Evolutionary conservation across 2,797 vertebrate species (phyloP), one percentile per base, ranked within the genome.

Genomic region (Scleropages formosus): DNA sequence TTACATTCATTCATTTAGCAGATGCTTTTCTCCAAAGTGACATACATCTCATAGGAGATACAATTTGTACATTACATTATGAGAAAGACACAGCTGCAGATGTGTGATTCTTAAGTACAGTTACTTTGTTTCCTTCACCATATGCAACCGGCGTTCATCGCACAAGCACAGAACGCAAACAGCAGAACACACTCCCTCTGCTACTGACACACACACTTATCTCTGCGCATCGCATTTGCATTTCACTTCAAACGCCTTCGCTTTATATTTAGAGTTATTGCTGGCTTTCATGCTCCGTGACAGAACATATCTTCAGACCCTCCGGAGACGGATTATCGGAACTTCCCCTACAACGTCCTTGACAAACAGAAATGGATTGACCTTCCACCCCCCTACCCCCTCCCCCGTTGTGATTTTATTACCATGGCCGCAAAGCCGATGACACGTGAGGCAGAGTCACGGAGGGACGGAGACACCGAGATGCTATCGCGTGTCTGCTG

Each of bases 261-360:
- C 64, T 44, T 67, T n/a, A 15, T 46, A 20, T 20, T 67, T 26
- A 46, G 64, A 67, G 44, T 46, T 67, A 67, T 67, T n/a, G n/a
- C 31, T 12, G 39, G 39, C 31, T 67, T 46, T 47, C 31, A 67
- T 39, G 26, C 16, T 7, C 16, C 20, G 13, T n/a, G 64, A n/a
- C 64, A 67, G 16, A 6, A 39, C 31, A 39, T 39, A 39, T 39
- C 31, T 39, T 39, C 31, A 39, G 31, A 39, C 31, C 31, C 31
- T 39, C 31, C 31, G 31, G 31, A 44, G 64, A 67, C 18, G 16
- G 63, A 65, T 65, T 65, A 65, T 44, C 26, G 1, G 8, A 24
- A 31, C 63, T 9, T 24, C 63, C 4, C 4, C 26, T 8, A 39
- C 27, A 12, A 26, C 16, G 15, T 39, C 11, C 13, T 39, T 12